A percentile compares a stretch with the other conserved stretches of the same genome.
Conservation (phyloP, 2,113 vertebrate species). For the Platichthys stellatus region DNA sequence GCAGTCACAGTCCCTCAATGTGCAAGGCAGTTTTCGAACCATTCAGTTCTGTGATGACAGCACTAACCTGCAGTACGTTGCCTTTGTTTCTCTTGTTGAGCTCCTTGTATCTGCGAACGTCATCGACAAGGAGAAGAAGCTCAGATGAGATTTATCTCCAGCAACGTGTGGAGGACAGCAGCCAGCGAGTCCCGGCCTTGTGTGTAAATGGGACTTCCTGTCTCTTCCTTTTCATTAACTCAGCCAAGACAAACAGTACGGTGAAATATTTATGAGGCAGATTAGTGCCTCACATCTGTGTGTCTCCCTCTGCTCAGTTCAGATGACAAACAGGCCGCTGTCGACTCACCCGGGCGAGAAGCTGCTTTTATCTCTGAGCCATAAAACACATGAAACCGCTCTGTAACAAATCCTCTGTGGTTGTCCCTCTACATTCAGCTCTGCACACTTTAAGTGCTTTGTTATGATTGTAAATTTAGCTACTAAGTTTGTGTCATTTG, state of each 20-base stretch:
- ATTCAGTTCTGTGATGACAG: background rate
- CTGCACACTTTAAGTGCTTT: background rate
- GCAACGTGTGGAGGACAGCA: background rate
- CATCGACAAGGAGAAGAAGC: background rate
- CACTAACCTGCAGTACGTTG: constrained; percentile 56
- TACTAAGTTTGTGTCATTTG: background rate
- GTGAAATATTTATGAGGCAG: constrained; percentile 46
- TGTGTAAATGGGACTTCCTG: constrained; percentile 8
- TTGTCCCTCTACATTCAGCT: background rate
- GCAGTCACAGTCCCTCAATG: background rate
- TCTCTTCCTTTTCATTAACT: constrained; percentile 3
- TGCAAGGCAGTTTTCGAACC: background rate
- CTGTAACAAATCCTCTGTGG: background rate
- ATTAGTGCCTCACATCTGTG: constrained; percentile 32
- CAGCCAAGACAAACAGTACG: constrained; percentile 7
- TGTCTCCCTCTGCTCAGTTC: constrained; percentile 25
- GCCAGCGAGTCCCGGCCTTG: background rate
- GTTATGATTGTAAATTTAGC: background rate
- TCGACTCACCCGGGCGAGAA: constrained; percentile 23
- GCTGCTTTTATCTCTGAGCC: constrained; percentile 40
- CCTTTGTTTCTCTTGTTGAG: constrained; percentile 51
- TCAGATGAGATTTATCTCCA: background rate
- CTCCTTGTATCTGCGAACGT: constrained; percentile 70
- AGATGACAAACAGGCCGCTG: constrained; percentile 36
- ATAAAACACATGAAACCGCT: constrained; percentile 38